Base-by-base conservation (phyloP, 1,140 invertebrate genomes). In the Drosophila pruinosa region DNA sequence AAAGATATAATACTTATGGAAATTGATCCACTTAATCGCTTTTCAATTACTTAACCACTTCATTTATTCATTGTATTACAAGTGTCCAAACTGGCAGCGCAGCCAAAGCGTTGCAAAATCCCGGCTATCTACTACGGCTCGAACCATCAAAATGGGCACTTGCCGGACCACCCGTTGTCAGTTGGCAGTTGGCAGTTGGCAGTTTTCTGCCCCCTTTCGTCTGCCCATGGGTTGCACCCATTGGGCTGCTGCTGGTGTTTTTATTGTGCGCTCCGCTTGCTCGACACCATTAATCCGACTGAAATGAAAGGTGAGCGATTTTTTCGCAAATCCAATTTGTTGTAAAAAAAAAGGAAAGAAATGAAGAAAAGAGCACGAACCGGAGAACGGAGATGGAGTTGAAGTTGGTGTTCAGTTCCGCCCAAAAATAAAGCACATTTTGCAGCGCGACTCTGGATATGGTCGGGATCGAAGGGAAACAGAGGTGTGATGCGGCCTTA, bases 41-140 rank as follows among this genome's bases (percentile, higher is more conserved):
- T 81, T 85, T 86, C 81, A 85, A 85, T 85, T 85, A 86, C 80
- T 85, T 86, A 86, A 81, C 73, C 81, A 85, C 81, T 86, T 85
- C 79, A 86, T 85, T 85, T 86, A 85, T 85, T 85, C 81, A 86
- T 77, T 76, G 81, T 58, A 86, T 78, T 77, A 86, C 81, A 85
- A 83, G 77, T 86, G 81, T 85, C 82, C 81, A 81, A 86, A 68
- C 76, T 77, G 80, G 73, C 72, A 86, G 80, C 59, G 62, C 28
- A 61, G 56, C 72, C 67, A 69, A 79, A 85, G 80, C 67, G 54
- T 65, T 62, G 22, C 56, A 45, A 73, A 81, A 81, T 86, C 81
- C 73, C 73, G 34, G 47, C 43, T 50, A 74, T 24, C 38, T 45
- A 48, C 28, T 52, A 28, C 54, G 28, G 48, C 52, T 19, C 10